Evolutionary conservation across 2,888 invertebrate species (phyloP).

Genomic region (Cordilura impudica): DNA sequence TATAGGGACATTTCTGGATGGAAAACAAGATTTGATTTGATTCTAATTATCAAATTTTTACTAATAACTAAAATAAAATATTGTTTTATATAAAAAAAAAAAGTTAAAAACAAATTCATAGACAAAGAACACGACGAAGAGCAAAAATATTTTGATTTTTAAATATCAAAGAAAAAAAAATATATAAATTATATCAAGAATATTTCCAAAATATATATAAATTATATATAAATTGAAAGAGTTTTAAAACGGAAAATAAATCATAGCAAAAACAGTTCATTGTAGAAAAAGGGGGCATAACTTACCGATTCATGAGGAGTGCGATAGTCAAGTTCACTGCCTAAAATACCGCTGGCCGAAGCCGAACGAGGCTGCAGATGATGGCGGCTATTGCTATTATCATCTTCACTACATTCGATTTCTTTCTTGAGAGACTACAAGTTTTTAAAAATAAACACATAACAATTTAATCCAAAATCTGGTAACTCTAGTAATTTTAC

Average conservation of each 20-base stretch:
- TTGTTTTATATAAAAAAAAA: slow-evolving; percentile 28
- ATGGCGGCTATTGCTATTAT: slow-evolving; percentile 75
- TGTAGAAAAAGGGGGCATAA: slow-evolving; percentile 67
- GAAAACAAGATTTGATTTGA: neutral
- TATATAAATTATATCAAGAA: slow-evolving; percentile 37
- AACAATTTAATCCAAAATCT: neutral
- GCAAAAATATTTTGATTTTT: slow-evolving; percentile 73
- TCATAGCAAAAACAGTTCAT: slow-evolving; percentile 60
- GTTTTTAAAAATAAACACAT: neutral
- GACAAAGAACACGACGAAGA: slow-evolving; percentile 77
- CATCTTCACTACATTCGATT: slow-evolving; percentile 89
- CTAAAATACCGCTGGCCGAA: slow-evolving; percentile 78
- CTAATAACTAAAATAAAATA: slow-evolving; percentile 33
- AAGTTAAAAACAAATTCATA: slow-evolving; percentile 71
- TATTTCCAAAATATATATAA: slow-evolving; percentile 44
- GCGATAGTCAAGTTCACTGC: slow-evolving; percentile 86
- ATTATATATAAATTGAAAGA: slow-evolving; percentile 47
- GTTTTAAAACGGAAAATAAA: slow-evolving; percentile 57
- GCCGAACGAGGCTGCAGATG: slow-evolving; percentile 81
- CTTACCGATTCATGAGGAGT: slow-evolving; percentile 91
- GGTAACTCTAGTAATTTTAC: neutral
- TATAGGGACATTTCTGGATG: neutral
- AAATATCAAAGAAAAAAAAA: slow-evolving; percentile 48
- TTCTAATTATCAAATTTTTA: neutral
- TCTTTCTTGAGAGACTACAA: slow-evolving; percentile 92